phyloP scores from a whole-genome alignment of 2,113 vertebrate species.

The Hyperoodon ampullatus region DNA sequence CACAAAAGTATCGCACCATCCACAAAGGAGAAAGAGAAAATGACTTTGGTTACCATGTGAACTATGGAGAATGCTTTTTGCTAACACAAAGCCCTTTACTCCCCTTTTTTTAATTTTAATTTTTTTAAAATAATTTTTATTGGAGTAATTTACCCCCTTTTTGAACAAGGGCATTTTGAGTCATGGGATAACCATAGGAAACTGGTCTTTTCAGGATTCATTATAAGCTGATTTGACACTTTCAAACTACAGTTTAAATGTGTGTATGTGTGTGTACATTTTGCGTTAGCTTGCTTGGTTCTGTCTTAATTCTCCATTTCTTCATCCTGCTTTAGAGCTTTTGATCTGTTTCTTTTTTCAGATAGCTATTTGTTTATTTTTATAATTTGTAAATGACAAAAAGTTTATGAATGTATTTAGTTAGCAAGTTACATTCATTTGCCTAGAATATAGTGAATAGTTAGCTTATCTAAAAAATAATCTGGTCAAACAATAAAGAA shows the following conservation, averaged over 20 bases:
- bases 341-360: neutral
- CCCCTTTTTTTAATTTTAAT: no score
- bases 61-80: neutral
- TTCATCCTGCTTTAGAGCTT: neutral
- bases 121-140: no score
- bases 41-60: neutral
- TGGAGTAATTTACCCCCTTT: neutral
- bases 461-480: neutral
- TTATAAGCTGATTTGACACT: neutral
- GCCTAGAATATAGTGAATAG: neutral
- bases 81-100: neutral
- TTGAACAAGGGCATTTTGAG: neutral
- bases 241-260: neutral
- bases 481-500: neutral
- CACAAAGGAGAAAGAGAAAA: neutral
- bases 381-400: neutral
- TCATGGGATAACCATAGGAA: neutral
- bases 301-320: neutral
- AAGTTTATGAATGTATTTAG: neutral
- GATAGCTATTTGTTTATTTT: neutral
- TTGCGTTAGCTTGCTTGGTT: neutral
- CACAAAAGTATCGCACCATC: neutral
- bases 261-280: neutral
- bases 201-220: neutral
- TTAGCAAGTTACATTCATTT: neutral